Percentiles rank a stretch among this genome's conserved stretches.
These are phyloP conservation scores for Aurelia sp. DNA, from an alignment of 30 jellyfish, hydroid and myxozoan genomes.

Conservation along the genomic window DNA sequence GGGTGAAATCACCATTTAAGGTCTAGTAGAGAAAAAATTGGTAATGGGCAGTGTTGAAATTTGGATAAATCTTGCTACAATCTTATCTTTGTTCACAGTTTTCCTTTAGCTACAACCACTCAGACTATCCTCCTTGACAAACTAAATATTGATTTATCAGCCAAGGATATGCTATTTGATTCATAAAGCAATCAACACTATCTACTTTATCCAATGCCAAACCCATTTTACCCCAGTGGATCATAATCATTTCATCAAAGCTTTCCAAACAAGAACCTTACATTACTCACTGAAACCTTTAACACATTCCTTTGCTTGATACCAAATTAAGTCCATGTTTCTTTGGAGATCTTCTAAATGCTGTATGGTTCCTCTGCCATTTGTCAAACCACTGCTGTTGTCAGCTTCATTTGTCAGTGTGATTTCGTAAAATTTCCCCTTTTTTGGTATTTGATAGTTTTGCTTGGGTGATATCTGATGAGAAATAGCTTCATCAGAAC, in stretches of 20 bases:
- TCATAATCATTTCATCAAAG: not conserved
- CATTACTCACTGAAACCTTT: constrained; percentile 27
- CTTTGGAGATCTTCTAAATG: constrained; percentile 11
- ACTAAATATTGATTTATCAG: no score
- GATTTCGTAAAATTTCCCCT: constrained; percentile 37
- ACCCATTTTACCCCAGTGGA: not conserved
- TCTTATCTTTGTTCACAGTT: no score
- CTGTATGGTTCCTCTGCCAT: not conserved
- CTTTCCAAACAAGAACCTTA: not conserved
- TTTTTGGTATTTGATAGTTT: constrained; percentile 9
- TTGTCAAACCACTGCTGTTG: not conserved
- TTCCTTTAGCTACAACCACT: no score
- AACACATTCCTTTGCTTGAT: constrained; percentile 22
- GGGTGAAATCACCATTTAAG: no score
- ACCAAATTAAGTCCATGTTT: constrained; percentile 49
- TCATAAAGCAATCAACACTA: no score
- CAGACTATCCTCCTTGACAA: no score
- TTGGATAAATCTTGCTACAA: no score
- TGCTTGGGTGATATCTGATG: constrained; percentile 28
- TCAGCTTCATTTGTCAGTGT: constrained; percentile 32
- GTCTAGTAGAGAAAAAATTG: no score
- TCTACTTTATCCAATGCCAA: not conserved
- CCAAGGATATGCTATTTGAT: no score
- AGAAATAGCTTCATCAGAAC: not conserved
- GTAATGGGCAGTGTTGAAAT: no score